These are phyloP conservation scores for Limnephilus rhombicus DNA, from an alignment of 2,888 invertebrate genomes.

Conservation along the genomic window DNA sequence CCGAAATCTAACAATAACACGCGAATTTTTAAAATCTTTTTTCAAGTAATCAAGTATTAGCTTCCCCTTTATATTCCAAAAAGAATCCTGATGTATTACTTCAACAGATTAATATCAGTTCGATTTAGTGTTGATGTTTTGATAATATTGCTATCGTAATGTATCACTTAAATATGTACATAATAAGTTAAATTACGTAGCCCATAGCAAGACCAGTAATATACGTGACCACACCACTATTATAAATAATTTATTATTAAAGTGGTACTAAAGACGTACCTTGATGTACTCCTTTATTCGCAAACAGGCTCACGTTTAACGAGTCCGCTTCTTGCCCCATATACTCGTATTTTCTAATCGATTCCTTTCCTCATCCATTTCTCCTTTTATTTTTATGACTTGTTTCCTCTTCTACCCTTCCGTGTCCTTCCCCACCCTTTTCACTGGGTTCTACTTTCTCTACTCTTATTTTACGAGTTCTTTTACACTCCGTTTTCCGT, in stretches of 20 bases:
- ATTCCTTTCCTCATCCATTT: neutral
- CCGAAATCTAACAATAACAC: too few species aligned
- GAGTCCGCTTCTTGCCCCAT: neutral
- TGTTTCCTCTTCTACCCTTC: neutral
- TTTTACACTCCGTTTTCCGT: neutral
- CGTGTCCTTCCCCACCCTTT: neutral
- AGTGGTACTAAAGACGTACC: neutral
- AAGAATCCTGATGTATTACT: too few species aligned
- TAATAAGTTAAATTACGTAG: neutral
- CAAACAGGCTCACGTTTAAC: neutral
- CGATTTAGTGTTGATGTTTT: neutral
- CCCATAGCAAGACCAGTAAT: neutral
- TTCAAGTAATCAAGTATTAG: too few species aligned
- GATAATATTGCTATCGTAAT: neutral
- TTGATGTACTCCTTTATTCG: neutral
- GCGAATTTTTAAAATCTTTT: too few species aligned
- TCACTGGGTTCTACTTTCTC: neutral
- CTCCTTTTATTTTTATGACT: neutral
- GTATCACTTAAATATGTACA: too few species aligned
- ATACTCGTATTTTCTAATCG: neutral
- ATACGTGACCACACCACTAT: neutral
- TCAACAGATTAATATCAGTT: neutral
- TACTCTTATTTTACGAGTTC: neutral
- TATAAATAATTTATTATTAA: neutral
- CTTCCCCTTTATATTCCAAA: too few species aligned